phyloP scores from a whole-genome alignment of 2,888 invertebrate genomes.

The Caenorhabditis afra region DNA sequence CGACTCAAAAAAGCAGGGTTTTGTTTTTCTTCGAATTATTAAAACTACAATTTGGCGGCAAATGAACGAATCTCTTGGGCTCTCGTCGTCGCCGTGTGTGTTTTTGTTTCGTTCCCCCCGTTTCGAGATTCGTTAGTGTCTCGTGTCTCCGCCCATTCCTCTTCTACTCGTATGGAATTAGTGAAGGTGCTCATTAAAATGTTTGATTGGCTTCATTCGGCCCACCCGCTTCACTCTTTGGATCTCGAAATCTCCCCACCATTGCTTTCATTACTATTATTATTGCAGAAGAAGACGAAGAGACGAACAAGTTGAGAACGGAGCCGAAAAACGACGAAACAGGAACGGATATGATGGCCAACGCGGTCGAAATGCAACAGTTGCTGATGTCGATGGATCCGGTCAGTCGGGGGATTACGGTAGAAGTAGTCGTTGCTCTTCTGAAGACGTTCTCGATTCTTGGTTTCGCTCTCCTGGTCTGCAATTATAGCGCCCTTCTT shows the following conservation, averaged over 20 bases:
- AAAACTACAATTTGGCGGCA: no score
- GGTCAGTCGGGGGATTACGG: conserved; percentile 35
- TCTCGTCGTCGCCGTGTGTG: neutral
- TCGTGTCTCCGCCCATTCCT: neutral
- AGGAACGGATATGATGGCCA: conserved; percentile 40
- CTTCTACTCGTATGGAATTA: neutral
- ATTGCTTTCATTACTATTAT: neutral
- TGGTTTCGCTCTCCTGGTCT: no score
- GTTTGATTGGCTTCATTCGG: conserved; percentile 8
- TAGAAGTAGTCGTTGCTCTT: no score
- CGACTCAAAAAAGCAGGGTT: no score
- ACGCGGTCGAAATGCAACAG: conserved; percentile 61
- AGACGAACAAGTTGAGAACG: neutral
- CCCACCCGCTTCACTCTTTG: neutral
- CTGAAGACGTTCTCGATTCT: no score
- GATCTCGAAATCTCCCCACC: no score
- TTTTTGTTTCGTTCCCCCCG: neutral
- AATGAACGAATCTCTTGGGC: no score
- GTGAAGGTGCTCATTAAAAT: conserved; percentile 17
- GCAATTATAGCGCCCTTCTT: no score
- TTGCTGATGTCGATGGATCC: conserved; percentile 61
- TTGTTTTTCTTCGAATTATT: neutral
- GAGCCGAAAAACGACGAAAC: neutral
- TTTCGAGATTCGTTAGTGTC: no score
- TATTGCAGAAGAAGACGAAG: conserved; percentile 4